Percentiles rank a stretch among this genome's conserved stretches.
phyloP scores from a whole-genome alignment of 2,888 invertebrate genomes.

The Halictus ligatus region DNA sequence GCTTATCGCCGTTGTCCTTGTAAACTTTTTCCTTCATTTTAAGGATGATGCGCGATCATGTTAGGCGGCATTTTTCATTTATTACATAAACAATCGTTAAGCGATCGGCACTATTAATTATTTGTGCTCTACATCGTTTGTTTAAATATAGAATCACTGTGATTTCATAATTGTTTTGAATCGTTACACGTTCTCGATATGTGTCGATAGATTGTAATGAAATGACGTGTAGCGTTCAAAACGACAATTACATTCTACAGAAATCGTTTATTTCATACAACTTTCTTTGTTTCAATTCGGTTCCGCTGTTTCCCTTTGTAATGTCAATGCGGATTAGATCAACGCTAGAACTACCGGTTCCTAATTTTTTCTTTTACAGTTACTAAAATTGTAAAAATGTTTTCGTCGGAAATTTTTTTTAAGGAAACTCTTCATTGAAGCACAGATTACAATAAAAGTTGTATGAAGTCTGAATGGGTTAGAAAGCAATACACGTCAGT shows the following conservation, averaged over 20 bases:
- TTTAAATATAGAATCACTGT: not conserved
- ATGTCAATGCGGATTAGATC: not conserved
- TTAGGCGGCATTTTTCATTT: slow-evolving; percentile 2
- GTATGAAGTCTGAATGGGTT: too few relatives aligned
- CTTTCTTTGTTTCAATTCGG: not conserved
- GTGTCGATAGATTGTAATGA: not conserved
- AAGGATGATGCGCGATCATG: slow-evolving; percentile 1
- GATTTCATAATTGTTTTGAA: not conserved
- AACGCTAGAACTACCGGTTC: too few relatives aligned
- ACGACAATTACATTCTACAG: not conserved
- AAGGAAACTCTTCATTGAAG: too few relatives aligned
- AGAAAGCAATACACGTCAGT: too few relatives aligned
- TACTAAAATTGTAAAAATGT: too few relatives aligned
- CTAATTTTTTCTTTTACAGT: too few relatives aligned
- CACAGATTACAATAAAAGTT: too few relatives aligned
- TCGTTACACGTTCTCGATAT: not conserved
- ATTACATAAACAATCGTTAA: not conserved
- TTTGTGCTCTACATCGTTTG: not conserved
- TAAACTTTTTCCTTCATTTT: slow-evolving; percentile 50
- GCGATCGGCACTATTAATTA: not conserved
- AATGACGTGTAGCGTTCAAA: not conserved
- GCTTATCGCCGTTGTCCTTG: slow-evolving; percentile 44
- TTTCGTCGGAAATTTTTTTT: too few relatives aligned
- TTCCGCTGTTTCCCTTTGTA: not conserved
- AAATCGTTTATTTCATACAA: not conserved